Evolutionary conservation across 2,888 invertebrate species (phyloP), one percentile per base, ranked within the genome.

Genomic region (Cybosia mesomella): DNA sequence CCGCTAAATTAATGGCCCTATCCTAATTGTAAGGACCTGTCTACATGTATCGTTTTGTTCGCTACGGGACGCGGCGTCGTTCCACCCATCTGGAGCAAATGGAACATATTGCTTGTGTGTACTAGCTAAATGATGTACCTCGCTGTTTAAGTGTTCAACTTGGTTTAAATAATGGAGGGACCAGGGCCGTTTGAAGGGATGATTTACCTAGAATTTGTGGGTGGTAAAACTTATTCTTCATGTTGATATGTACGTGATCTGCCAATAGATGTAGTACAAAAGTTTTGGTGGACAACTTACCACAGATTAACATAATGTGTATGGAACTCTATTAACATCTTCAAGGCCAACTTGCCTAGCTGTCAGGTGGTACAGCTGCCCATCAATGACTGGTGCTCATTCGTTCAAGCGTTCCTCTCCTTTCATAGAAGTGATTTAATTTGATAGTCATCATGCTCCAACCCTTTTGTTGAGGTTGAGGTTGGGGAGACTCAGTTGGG

Each of bases 11-110:
- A 54, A 59, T 58, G 43, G 73, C 70, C 68, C 62, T 61, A 8
- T 49, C 58, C 67, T 73, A 75, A 72, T 71, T 66, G 72, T 72
- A 66, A 73, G 64, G 64, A 68, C 67, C 68, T 69, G 74, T 76
- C 58, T 65, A 68, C 71, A 74, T 64, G 70, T 67, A 66, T 63
- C 55, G 70, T 55, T 73, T 64, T 71, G 72, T 70, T 71, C 71
- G 43, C 74, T 61, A 58, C 70, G 70, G 71, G 73, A 66, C 68
- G 55, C 57, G 49, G 58, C 59, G 65, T 74, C 71, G 61, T 67
- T 70, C 53, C 65, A 55, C 71, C 43, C 72, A 70, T 69, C 68
- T 65, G 70, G 60, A 60, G 54, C 59, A 49, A 71, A 64, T 72
- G 67, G 24, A 63, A 65, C 67, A 70, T 70, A 73, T 71, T 72